Base-by-base conservation (phyloP, 2,797 vertebrate species). In the Kryptolebias ocellatus region DNA sequence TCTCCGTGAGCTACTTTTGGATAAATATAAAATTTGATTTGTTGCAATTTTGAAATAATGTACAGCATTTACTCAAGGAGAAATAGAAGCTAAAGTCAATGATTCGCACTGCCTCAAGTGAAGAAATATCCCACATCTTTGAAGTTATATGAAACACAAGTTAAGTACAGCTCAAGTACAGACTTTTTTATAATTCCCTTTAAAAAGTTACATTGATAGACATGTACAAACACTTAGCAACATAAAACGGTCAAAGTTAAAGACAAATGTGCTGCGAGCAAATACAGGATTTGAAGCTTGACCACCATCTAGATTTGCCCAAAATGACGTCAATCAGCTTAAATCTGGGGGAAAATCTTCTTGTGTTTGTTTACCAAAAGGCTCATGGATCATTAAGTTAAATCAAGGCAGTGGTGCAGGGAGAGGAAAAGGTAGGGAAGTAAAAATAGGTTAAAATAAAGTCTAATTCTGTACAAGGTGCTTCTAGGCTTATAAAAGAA, bases 361-460 rank as follows among this genome's bases (percentile, higher is more conserved):
- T 79, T 62, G 59, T 73, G 69, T 84, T 72, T 80, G 74, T 78
- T 88, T 72, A 76, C 69, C 56, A 52, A 77, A 70, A 75, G 52
- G 31, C 73, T 72, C 67, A 76, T 10, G 70, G 62, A 84, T 85
- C 72, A 80, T 67, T 66, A 77, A 70, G 56, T 60, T 44, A 83
- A 84, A 72, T 74, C 50, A 71, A 83, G 72, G 71, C 60, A 72
- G 66, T 62, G 74, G 53, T 70, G 27, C 39, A 29, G 59, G 67
- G 24, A 58, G 61, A 70, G 72, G 80, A 76, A 67, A 45, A 76
- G 63, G 67, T 71, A 56, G 46, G 44, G 12, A 67, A 74, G 20
- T 52, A 79, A 74, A 88, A 83, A 81, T 69, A 87, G 64, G 64
- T 78, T 80, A 54, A 82, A 83, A 83, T 79, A 71, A 50, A 77